Evolutionary conservation across 2,888 invertebrate species (phyloP), one percentile per base, ranked within the genome.

Genomic region (Meandrusa payeni): DNA sequence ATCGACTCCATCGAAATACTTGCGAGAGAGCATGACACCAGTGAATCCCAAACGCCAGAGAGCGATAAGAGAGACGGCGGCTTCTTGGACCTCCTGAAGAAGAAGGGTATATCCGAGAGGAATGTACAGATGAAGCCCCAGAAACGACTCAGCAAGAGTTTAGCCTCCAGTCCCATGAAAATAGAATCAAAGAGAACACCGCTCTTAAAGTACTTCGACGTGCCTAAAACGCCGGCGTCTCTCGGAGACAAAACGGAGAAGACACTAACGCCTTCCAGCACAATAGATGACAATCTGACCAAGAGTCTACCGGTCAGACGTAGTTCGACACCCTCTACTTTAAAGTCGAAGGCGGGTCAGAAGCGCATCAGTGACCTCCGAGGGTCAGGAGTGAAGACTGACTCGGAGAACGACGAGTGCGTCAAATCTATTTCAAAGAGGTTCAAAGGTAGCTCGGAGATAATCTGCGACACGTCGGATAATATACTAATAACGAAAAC

Each of bases 401-500:
- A 85, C 32, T 77, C 81, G 0, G 85, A 85, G 19, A 77, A 77
- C 2, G 83, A 83, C 9, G 74, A 76, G 0, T 62, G 54, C 2
- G 54, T 54, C 0, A 57, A 57, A 1, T 54, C 50, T 17, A 42
- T 49, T 1, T 51, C 33, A n/a, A 2, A 49, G n/a, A 51, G 54
- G 0, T 52, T 6, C 2, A 37, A 32, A 10, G 39, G 39, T 3
- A 46, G 57, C 0, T 61, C 70, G 0, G 69, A 76, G 28, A 55
- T 81, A 0, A 51, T 85, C 0, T 79, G 79, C 28, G 69, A 69
- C 1, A 76, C 79, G 0, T 74, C 77, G 0, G 76, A 80, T 2
- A 79, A 74, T 62, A 64, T 85, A 2, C 52, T 80, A 5, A 82
- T 86, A 19, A 78, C 76, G 0, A 81, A 79, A 40, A 86, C 86